phyloP scores from a whole-genome alignment of 1,140 invertebrate species.

The Zaprionus kolodkinae region DNA sequence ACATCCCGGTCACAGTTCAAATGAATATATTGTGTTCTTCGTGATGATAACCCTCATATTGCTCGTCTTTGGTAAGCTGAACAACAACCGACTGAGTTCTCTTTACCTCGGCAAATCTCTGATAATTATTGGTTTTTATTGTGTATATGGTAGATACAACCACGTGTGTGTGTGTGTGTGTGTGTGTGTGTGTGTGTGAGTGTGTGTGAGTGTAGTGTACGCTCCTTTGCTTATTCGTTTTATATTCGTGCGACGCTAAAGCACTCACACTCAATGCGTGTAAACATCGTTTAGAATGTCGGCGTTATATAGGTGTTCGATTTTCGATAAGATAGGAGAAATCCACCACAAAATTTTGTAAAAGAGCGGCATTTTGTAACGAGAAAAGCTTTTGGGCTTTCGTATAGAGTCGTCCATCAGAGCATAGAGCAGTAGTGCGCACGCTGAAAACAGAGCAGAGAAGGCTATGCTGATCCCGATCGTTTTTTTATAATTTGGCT shows the following conservation, averaged over 20 bases:
- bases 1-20: conserved; percentile 63
- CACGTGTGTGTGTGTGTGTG: background rate
- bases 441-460: conserved; percentile 3
- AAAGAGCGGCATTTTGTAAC: conserved; percentile 14
- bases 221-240: conserved; percentile 30
- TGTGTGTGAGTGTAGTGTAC: background rate
- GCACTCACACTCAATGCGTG: conserved; percentile 34
- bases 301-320: conserved; percentile 65
- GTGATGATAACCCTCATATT: conserved; percentile 76
- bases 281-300: conserved; percentile 53
- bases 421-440: conserved; percentile 7
- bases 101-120: conserved; percentile 28
- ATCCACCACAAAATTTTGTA: conserved; percentile 54
- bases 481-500: conserved; percentile 5
- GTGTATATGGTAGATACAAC: background rate
- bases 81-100: background rate
- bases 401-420: background rate
- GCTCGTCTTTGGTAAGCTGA: conserved; percentile 80
- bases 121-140: conserved; percentile 34
- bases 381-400: conserved; percentile 24
- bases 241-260: conserved; percentile 52
- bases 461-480: conserved; percentile 44
- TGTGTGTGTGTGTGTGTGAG: background rate
- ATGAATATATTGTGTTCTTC: conserved; percentile 77
- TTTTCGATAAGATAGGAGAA: conserved; percentile 73